These are phyloP conservation scores for Nyctalus aviator DNA, from an alignment of 2,797 vertebrate species.

Conservation along the genomic window DNA sequence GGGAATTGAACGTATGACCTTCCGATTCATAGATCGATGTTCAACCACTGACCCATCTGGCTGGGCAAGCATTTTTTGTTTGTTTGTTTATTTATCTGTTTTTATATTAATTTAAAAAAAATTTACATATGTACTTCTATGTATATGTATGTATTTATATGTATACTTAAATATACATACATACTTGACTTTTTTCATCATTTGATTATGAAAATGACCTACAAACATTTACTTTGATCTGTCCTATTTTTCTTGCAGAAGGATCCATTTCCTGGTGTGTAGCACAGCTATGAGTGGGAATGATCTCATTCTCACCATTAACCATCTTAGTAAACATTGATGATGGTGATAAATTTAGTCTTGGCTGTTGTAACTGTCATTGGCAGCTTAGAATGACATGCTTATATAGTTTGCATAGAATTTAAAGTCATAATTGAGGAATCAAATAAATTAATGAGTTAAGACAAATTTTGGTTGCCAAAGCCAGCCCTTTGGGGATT, in stretches of 20 bases:
- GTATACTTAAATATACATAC: background rate
- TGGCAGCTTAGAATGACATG: background rate
- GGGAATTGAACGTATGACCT: too few relatives aligned
- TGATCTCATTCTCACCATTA: background rate
- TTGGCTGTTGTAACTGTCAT: background rate
- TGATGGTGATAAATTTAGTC: background rate
- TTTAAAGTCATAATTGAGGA: conserved; percentile 21
- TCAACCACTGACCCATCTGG: too few relatives aligned
- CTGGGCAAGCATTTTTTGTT: background rate
- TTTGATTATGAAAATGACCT: conserved; percentile 6
- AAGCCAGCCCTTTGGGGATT: background rate
- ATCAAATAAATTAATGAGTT: background rate
- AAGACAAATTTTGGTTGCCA: background rate
- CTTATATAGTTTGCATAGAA: background rate
- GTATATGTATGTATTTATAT: background rate
- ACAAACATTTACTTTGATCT: background rate
- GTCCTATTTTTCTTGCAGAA: background rate
- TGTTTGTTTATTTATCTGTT: background rate
- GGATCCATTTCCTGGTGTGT: background rate
- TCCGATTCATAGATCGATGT: too few relatives aligned
- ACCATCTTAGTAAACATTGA: background rate
- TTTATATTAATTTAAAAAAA: conserved; percentile 25
- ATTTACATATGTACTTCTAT: background rate
- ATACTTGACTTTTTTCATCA: conserved; percentile 15
- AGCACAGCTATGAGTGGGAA: background rate